Percentiles rank a stretch among this genome's conserved stretches.
phyloP scores from a whole-genome alignment of 2,797 vertebrate species.

The Sparus aurata region DNA sequence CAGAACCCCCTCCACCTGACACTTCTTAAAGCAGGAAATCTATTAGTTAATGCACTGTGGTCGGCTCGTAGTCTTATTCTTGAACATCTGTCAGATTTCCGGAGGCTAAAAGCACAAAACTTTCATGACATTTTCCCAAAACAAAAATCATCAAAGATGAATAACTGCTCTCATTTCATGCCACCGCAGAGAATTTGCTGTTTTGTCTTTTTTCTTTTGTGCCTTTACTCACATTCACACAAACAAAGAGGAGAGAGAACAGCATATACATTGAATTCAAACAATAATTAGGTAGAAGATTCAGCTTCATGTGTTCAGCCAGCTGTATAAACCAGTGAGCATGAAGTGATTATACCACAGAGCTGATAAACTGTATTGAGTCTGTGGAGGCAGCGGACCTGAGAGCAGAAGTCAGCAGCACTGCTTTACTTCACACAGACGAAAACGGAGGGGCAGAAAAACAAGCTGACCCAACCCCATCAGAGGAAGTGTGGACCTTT shows the following conservation, averaged over 20 bases:
- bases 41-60: background rate
- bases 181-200: background rate
- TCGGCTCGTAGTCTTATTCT: fast-evolving
- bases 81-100: background rate
- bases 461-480: slow-evolving; percentile 17
- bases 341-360: slow-evolving; percentile 1
- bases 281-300: slow-evolving; percentile 22
- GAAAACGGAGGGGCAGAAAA: slow-evolving; percentile 6
- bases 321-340: slow-evolving; percentile 20
- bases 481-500: slow-evolving; percentile 23
- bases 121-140: background rate
- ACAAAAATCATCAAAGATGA: slow-evolving; percentile 6
- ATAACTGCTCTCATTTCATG: background rate
- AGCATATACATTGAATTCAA: background rate
- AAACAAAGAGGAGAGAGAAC: background rate
- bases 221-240: background rate
- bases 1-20: background rate
- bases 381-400: background rate
- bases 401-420: slow-evolving; percentile 5
- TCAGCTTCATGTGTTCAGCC: slow-evolving; percentile 9
- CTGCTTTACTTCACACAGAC: slow-evolving; percentile 18
- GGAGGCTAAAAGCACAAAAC: background rate
- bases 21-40: background rate
- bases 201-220: background rate
- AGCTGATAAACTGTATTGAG: slow-evolving; percentile 21